A percentile compares a stretch with the other conserved stretches of the same genome.
These are phyloP conservation scores for Gnathonemus echidnorhynchus DNA, from an alignment of 2,113 vertebrate genomes.

Conservation along the genomic window DNA sequence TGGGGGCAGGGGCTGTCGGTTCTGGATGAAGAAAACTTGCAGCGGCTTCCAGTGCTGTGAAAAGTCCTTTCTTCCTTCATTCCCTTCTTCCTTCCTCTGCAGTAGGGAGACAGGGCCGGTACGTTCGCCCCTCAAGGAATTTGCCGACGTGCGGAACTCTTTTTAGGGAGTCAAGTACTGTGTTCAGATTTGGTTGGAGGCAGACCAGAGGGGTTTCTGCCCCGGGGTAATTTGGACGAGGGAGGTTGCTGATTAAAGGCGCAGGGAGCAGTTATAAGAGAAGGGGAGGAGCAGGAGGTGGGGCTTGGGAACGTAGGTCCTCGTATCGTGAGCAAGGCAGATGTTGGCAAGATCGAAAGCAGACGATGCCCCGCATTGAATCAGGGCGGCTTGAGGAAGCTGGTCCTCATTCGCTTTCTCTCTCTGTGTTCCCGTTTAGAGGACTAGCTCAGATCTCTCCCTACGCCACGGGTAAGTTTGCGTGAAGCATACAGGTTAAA, in stretches of 20 bases:
- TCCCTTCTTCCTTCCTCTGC: constrained; percentile 3
- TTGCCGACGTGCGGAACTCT: not conserved
- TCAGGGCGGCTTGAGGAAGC: not conserved
- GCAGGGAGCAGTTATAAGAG: not conserved
- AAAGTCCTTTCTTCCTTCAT: constrained; percentile 34
- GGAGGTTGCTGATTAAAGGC: not conserved
- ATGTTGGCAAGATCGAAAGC: not conserved
- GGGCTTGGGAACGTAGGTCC: not conserved
- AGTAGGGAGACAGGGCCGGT: constrained; percentile 4
- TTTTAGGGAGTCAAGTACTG: not conserved
- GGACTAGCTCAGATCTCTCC: not conserved
- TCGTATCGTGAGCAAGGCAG: not conserved
- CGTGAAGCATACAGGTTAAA: not conserved
- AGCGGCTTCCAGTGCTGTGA: constrained; percentile 36
- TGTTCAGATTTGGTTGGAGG: not conserved
- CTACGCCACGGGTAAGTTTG: not conserved
- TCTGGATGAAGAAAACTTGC: constrained; percentile 26
- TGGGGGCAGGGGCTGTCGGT: not conserved
- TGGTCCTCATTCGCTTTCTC: not conserved
- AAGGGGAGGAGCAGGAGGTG: not conserved
- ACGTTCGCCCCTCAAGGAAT: not conserved
- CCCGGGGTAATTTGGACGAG: not conserved
- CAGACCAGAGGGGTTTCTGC: not conserved
- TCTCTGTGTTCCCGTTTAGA: not conserved
- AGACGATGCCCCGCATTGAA: not conserved